Base-by-base conservation (phyloP, 2,113 vertebrate genomes). In the Triplophysa siluroides region DNA sequence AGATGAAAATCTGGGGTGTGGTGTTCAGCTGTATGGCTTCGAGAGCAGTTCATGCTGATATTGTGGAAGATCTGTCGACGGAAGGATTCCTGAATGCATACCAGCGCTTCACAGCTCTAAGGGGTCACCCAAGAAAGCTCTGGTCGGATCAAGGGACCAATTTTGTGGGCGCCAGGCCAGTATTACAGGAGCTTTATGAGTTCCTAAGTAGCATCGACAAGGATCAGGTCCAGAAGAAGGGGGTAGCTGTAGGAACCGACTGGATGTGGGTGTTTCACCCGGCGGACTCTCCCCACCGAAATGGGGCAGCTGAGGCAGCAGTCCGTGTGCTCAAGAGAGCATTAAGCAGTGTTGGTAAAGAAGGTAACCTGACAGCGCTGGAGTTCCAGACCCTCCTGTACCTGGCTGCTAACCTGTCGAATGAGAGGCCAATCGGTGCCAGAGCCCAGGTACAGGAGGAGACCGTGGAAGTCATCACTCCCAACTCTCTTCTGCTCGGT, bases 1-100 rank as follows among this genome's bases (percentile, higher is more conserved):
- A 12, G 10, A 45, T 74, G 1, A 83, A 83, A 13, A 64, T 81
- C 2, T 85, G 78, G 75, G 75, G 78, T 14, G 18, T 78, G 41
- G 70, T 83, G 10, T 86, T 79, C 16, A 77, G 79, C 23, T 82
- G 77, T 24, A 83, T 85, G 81, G 79, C 56, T 1, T 76, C 69
- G 1, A 62, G 70, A 80, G 67, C 26, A 43, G 23, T 79, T 11
- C 60, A 79, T 6, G 29, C 43, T 56, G 67, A 64, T 47, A n/a
- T 29, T 69, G 78, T 64, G 16, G 71, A 71, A n/a, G 24, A 69
- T 24, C 68, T 29, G 13, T 81, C 63, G 23, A 47, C 72, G 8
- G 74, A 78, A 19, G 45, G 24, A 18, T 82, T 82, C 60, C 63
- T 82, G n/a, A 52, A 73, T 16, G 45, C 81, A 60, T 74, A 73